Percentiles rank a stretch among this genome's conserved stretches.
These are phyloP conservation scores for Melinaea marsaeus DNA, from an alignment of 2,888 invertebrate species.

Conservation along the genomic window DNA sequence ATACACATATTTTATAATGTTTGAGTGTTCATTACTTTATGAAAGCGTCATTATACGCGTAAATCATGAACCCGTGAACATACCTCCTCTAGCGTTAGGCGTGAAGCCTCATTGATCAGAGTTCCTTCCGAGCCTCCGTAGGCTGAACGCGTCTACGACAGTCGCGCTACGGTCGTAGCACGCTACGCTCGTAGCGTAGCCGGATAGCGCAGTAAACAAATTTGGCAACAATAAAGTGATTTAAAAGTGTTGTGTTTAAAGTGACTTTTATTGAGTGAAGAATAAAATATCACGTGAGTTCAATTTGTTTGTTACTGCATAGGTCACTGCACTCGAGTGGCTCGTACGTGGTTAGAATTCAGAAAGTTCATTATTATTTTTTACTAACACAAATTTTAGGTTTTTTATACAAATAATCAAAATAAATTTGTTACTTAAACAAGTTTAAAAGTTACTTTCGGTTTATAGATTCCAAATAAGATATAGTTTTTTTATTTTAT, in stretches of 20 bases:
- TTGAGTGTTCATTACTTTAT: conserved; percentile 12
- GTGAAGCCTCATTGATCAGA: conserved; percentile 46
- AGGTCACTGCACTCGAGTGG: conserved; percentile 5
- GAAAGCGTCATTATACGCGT: conserved; percentile 24
- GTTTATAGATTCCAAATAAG: no score
- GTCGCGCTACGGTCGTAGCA: conserved; percentile 57
- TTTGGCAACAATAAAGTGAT: conserved; percentile 22
- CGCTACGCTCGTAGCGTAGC: conserved; percentile 47
- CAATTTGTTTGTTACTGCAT: conserved; percentile 6
- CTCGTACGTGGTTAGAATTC: conserved; percentile 16
- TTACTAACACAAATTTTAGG: neutral
- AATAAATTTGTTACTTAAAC: no score
- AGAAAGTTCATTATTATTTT: conserved; percentile 20
- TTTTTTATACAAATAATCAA: no score
- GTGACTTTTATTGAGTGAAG: conserved; percentile 23
- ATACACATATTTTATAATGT: no score
- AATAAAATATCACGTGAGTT: conserved; percentile 20
- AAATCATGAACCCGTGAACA: conserved; percentile 36
- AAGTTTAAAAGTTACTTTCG: no score
- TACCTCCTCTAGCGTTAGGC: conserved; percentile 33
- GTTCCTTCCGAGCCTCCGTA: conserved; percentile 40
- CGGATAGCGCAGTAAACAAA: conserved; percentile 12
- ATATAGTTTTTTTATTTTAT: no score
- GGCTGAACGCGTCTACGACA: conserved; percentile 43
- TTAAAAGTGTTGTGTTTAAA: conserved; percentile 29